Evolutionary conservation across 1,140 invertebrate genomes (phyloP), one percentile per base, ranked within the genome.

Genomic region (Diachasma alloeum): DNA sequence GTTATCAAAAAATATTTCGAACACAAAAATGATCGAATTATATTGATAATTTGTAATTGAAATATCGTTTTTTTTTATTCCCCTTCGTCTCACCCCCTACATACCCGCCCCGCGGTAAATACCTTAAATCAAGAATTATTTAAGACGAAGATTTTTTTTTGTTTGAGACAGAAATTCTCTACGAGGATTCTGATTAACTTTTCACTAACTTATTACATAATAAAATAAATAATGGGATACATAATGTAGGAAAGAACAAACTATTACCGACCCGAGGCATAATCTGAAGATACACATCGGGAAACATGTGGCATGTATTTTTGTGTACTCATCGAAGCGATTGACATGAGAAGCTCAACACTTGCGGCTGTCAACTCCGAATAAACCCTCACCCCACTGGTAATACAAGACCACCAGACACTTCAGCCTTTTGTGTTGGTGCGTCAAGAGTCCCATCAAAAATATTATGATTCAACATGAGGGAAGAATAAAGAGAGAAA

Each of bases 281-380:
- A 19, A 63, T 63, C 22, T 26, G 24, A 63, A 19, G 59, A 63
- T 63, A 26, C 24, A 56, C 48, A 26, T 63, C 19, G 26, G 59
- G 59, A 63, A 63, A 37, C 36, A 68, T 31, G 59, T 39, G 26
- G 15, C 36, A 15, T 36, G 66, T 36, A 31, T 68, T 68, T 39
- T 68, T 68, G 26, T 63, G 6, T 68, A 36, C n/a, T 68, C 36
- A 39, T 68, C 36, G 76, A 79, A 76, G 39, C 78, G 85, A 89
- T 88, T 88, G 87, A 89, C 87, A 81, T 88, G 87, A 84, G 85
- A 89, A 89, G 77, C 75, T 79, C 67, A 74, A 71, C 85, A 83
- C 80, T 81, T 86, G 84, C 82, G 75, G 72, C 75, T 81, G 84
- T 83, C 83, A 81, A 72, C 73, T 78, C 24, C 26, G 72, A 26